Conservation (phyloP, 2,797 vertebrate species). For the Pempheris klunzingeri region DNA sequence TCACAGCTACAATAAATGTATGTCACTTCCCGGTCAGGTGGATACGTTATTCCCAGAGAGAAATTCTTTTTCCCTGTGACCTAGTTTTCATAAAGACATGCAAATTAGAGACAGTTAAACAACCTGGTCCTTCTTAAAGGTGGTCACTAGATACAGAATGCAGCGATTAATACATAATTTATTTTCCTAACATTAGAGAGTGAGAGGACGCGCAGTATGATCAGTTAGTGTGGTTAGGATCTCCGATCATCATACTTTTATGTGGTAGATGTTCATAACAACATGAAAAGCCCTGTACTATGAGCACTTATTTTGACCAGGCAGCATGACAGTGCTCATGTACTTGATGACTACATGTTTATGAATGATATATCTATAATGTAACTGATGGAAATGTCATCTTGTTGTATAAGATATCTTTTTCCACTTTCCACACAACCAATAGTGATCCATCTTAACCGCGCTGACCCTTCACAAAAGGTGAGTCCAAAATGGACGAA, state of each 20-base stretch:
- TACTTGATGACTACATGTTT: neutral
- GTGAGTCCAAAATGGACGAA: neutral
- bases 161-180: slow-evolving; percentile 11
- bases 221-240: slow-evolving; percentile 9
- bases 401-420: neutral
- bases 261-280: neutral
- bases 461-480: neutral
- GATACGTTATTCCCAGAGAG: slow-evolving; percentile 3
- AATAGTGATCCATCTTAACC: neutral
- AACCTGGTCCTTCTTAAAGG: neutral
- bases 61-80: neutral
- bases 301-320: neutral
- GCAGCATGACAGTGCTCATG: too few species aligned
- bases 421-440: too few species aligned
- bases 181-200: slow-evolving; percentile 8
- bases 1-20: neutral
- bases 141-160: neutral
- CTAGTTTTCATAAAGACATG: slow-evolving; percentile 5
- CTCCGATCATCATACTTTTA: neutral
- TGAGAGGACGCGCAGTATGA: neutral
- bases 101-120: neutral
- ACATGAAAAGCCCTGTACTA: neutral
- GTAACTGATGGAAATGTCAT: neutral
- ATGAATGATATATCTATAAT: neutral
- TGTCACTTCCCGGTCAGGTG: slow-evolving; percentile 1